phyloP scores from a whole-genome alignment of 2,797 vertebrate genomes.

The Tokudaia tokunoshimensis region DNA sequence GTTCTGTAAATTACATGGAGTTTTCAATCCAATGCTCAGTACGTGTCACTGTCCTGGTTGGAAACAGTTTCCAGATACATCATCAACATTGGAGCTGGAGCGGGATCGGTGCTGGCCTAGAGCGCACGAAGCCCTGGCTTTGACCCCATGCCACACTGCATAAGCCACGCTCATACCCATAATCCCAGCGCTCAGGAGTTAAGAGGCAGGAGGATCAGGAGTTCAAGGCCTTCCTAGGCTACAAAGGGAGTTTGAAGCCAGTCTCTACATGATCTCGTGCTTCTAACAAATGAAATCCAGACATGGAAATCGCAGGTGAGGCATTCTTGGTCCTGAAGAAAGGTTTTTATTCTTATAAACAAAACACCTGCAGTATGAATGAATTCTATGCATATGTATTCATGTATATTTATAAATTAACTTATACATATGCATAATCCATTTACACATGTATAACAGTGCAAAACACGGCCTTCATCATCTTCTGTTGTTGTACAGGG shows the following conservation, averaged over 20 bases:
- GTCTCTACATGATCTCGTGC: background rate
- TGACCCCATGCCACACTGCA: background rate
- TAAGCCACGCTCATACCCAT: background rate
- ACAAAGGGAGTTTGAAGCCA: background rate
- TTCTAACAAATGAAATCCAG: background rate
- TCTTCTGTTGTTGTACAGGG: background rate
- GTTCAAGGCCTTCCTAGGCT: background rate
- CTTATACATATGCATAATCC: background rate
- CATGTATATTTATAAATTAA: background rate
- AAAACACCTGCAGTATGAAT: background rate
- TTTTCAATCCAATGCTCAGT: slow-evolving; percentile 80
- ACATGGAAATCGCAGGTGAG: background rate
- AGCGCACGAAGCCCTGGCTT: background rate
- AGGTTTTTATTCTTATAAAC: slow-evolving; percentile 64
- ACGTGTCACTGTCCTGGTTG: slow-evolving; percentile 72
- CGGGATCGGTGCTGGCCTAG: background rate
- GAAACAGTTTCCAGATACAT: slow-evolving; percentile 77
- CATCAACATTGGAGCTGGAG: slow-evolving; percentile 36
- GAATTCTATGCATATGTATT: background rate
- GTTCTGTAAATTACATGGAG: slow-evolving; percentile 73
- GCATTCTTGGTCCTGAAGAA: slow-evolving; percentile 44
- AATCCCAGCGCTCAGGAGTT: background rate
- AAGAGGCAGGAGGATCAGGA: background rate
- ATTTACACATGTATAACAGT: background rate
- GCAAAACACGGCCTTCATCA: background rate